Evolutionary conservation across 1,140 invertebrate genomes (phyloP).

Genomic region (Philopotamus ludificatus): DNA sequence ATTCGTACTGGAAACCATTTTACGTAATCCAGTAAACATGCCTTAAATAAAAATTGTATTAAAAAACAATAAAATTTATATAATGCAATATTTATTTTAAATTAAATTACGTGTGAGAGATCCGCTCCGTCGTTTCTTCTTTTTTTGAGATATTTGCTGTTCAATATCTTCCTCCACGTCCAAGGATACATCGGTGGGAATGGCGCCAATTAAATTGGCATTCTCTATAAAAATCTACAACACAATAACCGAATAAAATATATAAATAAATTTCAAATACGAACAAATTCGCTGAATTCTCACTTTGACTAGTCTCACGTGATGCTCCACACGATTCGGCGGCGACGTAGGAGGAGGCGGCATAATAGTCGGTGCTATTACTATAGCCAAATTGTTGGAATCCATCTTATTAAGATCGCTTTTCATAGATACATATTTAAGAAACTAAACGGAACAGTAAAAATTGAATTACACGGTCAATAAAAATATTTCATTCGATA

Average conservation of each 20-base stretch:
- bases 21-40: slow-evolving; percentile 74
- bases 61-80: slow-evolving; percentile 17
- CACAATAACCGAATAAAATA: slow-evolving; percentile 35
- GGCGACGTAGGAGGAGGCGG: slow-evolving; percentile 64
- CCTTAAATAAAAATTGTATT: too few relatives aligned
- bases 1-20: slow-evolving; percentile 66
- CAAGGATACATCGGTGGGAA: slow-evolving; percentile 62
- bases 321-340: slow-evolving; percentile 61
- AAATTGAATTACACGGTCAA: slow-evolving; percentile 1
- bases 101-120: slow-evolving; percentile 72
- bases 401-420: slow-evolving; percentile 78
- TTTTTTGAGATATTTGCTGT: slow-evolving; percentile 57
- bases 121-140: slow-evolving; percentile 76
- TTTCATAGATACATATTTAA: slow-evolving; percentile 52
- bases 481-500: slow-evolving; percentile 13
- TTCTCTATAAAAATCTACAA: slow-evolving; percentile 75
- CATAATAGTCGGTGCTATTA: slow-evolving; percentile 81
- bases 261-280: background rate
- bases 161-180: slow-evolving; percentile 55
- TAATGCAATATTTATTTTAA: background rate
- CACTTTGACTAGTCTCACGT: slow-evolving; percentile 63
- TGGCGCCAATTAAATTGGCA: slow-evolving; percentile 68
- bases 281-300: background rate
- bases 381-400: slow-evolving; percentile 74
- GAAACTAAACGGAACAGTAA: slow-evolving; percentile 44